phyloP scores from a whole-genome alignment of 1,140 invertebrate species.

The Ephestia elutella region DNA sequence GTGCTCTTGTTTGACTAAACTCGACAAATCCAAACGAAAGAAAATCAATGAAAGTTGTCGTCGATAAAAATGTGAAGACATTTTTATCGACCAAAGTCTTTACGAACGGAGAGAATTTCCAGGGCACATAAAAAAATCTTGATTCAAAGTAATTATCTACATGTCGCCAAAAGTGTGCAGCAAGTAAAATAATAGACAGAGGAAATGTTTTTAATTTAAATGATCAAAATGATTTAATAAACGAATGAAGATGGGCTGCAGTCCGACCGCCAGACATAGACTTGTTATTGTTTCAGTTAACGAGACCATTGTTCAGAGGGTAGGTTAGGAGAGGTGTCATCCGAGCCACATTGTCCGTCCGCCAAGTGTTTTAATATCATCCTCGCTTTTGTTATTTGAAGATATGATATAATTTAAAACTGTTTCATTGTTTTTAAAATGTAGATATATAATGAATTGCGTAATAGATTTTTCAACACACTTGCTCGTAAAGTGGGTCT shows the following conservation, averaged over 20 bases:
- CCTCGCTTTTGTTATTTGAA: slow-evolving; percentile 27
- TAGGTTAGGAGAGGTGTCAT: slow-evolving; percentile 43
- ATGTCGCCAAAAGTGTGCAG: too few relatives aligned
- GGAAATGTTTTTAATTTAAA: slow-evolving; percentile 37
- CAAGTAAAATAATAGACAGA: slow-evolving; percentile 13
- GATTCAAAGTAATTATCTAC: too few relatives aligned
- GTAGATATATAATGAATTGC: too few relatives aligned
- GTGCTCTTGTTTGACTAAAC: slow-evolving; percentile 26
- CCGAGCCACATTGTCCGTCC: slow-evolving; percentile 47
- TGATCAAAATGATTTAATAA: slow-evolving; percentile 37
- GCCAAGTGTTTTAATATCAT: slow-evolving; percentile 43
- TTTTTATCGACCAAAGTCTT: too few relatives aligned
- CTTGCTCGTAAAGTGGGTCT: too few relatives aligned
- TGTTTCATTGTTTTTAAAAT: too few relatives aligned
- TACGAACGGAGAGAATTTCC: too few relatives aligned
- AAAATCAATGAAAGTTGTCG: too few relatives aligned
- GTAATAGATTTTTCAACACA: too few relatives aligned
- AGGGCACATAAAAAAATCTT: too few relatives aligned
- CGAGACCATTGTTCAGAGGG: slow-evolving; percentile 52
- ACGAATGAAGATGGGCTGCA: slow-evolving; percentile 17
- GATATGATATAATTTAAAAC: too few relatives aligned
- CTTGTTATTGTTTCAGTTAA: slow-evolving; percentile 58
- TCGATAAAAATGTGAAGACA: too few relatives aligned
- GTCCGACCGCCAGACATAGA: slow-evolving; percentile 28
- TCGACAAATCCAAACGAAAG: neutral